phyloP scores from a whole-genome alignment of 1,140 invertebrate genomes.

The Propsilocerus akamusi region DNA sequence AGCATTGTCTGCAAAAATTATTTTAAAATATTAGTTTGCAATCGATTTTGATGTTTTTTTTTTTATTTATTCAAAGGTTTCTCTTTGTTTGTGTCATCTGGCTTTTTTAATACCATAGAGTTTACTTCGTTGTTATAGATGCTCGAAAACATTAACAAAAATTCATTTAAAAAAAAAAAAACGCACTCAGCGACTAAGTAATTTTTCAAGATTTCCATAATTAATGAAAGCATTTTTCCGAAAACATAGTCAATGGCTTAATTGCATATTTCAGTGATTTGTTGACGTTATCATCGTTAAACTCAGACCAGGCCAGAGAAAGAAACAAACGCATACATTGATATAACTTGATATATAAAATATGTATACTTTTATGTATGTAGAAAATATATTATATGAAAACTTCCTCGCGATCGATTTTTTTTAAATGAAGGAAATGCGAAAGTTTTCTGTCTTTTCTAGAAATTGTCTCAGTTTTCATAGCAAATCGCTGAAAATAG shows the following conservation, averaged over 20 bases:
- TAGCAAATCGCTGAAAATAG: no score
- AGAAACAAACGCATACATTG: no score
- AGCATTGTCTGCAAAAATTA: conserved; percentile 86
- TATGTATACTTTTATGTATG: no score
- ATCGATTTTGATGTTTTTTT: not conserved
- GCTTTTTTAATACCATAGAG: not conserved
- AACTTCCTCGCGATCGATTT: conserved; percentile 4
- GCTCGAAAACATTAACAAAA: no score
- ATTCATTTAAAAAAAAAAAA: not conserved
- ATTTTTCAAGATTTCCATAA: not conserved
- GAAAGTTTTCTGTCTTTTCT: no score
- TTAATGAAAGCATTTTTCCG: not conserved
- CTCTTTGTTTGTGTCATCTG: not conserved
- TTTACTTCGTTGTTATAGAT: no score
- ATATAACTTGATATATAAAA: no score
- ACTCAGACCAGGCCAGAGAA: no score
- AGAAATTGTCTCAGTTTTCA: no score
- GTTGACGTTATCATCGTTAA: no score
- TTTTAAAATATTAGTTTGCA: conserved; percentile 12
- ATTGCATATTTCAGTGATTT: no score
- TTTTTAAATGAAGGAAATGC: conserved; percentile 1
- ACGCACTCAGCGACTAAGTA: not conserved
- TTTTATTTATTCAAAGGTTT: not conserved
- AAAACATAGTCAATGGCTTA: no score
- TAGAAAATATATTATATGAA: not conserved